Evolutionary conservation across 2,113 vertebrate species (phyloP).

Genomic region (Austrofundulus limnaeus): DNA sequence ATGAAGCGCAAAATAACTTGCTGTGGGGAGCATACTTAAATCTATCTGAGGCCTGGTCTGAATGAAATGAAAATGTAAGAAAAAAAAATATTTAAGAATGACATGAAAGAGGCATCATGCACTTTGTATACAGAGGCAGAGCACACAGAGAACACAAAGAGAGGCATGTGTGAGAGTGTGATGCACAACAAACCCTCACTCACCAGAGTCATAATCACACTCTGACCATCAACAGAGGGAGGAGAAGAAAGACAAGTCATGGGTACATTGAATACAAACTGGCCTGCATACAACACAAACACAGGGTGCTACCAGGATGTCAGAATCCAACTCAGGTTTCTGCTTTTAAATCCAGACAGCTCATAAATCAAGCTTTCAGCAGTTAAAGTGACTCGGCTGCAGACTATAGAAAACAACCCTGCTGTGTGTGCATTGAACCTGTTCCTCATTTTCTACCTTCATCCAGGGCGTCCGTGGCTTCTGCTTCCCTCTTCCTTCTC

Average conservation of each 20-base stretch:
- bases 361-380: neutral
- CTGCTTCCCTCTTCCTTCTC: constrained; percentile 85
- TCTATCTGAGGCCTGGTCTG: constrained; percentile 14
- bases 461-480: constrained; percentile 81
- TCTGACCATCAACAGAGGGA: constrained; percentile 76
- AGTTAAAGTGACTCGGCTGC: neutral
- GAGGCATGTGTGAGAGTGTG: constrained; percentile 29
- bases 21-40: constrained; percentile 3
- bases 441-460: constrained; percentile 80
- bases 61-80: constrained; percentile 59
- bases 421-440: no score
- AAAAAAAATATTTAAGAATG: constrained; percentile 47
- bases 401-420: neutral
- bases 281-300: constrained; percentile 32
- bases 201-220: constrained; percentile 81
- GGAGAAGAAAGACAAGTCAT: constrained; percentile 77
- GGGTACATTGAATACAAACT: constrained; percentile 62
- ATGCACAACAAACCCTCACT: constrained; percentile 70
- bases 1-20: constrained; percentile 31
- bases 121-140: constrained; percentile 60
- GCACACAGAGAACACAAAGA: constrained; percentile 57
- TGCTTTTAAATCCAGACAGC: neutral
- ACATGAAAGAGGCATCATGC: constrained; percentile 64
- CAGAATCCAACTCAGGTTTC: constrained; percentile 8
- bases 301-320: constrained; percentile 29